Evolutionary conservation across 1,140 invertebrate genomes (phyloP).

Genomic region (Drosophila paulistorum): DNA sequence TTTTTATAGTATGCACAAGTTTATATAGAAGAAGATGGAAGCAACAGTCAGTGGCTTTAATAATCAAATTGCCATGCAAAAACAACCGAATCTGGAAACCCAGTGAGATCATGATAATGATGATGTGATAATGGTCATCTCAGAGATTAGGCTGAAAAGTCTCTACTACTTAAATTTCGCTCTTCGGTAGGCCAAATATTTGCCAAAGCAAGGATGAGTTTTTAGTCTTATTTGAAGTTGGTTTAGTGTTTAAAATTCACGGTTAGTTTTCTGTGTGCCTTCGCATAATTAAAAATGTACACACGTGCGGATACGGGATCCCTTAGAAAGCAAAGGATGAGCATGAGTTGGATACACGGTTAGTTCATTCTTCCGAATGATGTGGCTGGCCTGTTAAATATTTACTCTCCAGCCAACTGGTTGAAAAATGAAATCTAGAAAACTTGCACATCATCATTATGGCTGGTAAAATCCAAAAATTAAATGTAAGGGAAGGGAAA

Average conservation of each 20-base stretch:
- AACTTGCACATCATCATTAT: conserved; percentile 48
- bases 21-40: conserved; percentile 8
- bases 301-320: conserved; percentile 42
- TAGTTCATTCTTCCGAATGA: conserved; percentile 19
- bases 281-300: conserved; percentile 77
- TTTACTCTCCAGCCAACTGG: conserved; percentile 30
- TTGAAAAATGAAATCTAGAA: conserved; percentile 36
- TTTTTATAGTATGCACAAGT: conserved; percentile 24
- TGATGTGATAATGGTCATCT: conserved; percentile 46
- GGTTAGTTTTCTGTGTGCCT: conserved; percentile 42
- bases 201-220: conserved; percentile 28
- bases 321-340: conserved; percentile 17
- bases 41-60: conserved; percentile 53
- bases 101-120: conserved; percentile 26
- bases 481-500: background rate
- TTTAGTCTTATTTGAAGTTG: conserved; percentile 69
- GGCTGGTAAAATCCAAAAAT: background rate
- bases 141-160: conserved; percentile 34
- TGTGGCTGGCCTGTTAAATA: conserved; percentile 36
- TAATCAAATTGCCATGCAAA: conserved; percentile 50
- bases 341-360: background rate
- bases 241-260: conserved; percentile 57
- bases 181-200: conserved; percentile 62
- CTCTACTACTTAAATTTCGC: conserved; percentile 45
- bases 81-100: background rate